Evolutionary conservation across 2,888 invertebrate genomes (phyloP), one percentile per base, ranked within the genome.

Genomic region (Pseudococcus viburni): DNA sequence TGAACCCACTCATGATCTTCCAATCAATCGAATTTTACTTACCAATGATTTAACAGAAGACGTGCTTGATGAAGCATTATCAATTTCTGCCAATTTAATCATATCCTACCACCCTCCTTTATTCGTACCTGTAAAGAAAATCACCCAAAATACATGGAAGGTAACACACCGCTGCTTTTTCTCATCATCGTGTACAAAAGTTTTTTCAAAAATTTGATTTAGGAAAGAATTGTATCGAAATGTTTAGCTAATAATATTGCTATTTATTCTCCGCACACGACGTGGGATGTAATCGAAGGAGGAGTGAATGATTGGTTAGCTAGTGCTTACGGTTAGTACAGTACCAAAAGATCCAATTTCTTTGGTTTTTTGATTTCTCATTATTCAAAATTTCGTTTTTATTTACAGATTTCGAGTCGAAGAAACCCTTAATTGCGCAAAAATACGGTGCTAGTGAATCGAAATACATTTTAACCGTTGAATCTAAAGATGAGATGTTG

Each of bases 71-170:
- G 98, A 98, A 92, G 97, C 98, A 0, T 91, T 96, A 5, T 91
- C 92, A 1, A 91, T 93, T 86, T 93, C 94, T 19, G 94, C 94
- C 86, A 95, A 97, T 91, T 92, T 98, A 92, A 97, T 99, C 89
- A 93, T 99, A 89, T 95, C 97, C 0, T 99, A 99, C 92, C 99
- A 99, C 93, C 99, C 99, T n/a, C 97, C 97, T 22, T 96, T 99
- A 91, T 99, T 99, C 92, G 93, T 93, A 17, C 95, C 97, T 8
- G 90, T 99, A 88, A 98, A 97, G 91, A 93, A 95, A 59, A 93
- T 99, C 64, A 94, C 95, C 1, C 92, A 91, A 88, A 90, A 90
- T 22, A 91, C 91, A 15, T 94, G 94, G 96, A 94, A 95, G 94
- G 95, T 96, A 92, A 91, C 89, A 33, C 26, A 59, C 55, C 68